phyloP scores from a whole-genome alignment of 2,797 vertebrate genomes.

The Myotis vivesi region DNA sequence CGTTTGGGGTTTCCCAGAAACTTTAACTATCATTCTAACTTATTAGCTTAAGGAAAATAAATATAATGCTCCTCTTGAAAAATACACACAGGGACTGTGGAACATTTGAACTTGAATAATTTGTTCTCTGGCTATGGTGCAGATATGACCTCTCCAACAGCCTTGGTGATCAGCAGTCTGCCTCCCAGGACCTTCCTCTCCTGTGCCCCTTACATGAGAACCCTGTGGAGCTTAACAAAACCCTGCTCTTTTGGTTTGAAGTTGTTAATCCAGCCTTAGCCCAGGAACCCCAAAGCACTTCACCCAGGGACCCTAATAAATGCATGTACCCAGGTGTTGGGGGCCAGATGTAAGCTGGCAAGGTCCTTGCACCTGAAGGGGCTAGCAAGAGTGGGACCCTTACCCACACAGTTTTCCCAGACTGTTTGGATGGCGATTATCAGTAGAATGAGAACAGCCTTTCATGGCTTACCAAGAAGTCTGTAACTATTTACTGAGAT shows the following conservation, averaged over 20 bases:
- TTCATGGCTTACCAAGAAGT: too few relatives aligned
- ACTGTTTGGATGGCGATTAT: too few relatives aligned
- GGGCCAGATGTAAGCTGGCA: too few relatives aligned
- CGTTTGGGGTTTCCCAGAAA: background rate
- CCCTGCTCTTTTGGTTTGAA: background rate
- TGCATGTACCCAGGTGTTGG: background rate
- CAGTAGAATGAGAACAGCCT: too few relatives aligned
- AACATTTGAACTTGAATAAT: background rate
- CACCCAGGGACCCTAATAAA: background rate
- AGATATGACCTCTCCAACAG: background rate
- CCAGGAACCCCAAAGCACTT: background rate
- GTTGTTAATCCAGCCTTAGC: background rate
- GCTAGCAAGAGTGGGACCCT: too few relatives aligned
- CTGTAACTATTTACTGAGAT: too few relatives aligned
- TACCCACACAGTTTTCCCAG: too few relatives aligned
- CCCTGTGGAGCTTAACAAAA: background rate
- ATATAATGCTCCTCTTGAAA: background rate
- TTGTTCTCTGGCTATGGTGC: background rate
- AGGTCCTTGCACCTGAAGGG: too few relatives aligned
- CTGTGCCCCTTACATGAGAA: background rate
- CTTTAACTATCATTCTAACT: background rate
- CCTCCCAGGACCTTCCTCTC: background rate
- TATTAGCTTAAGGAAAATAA: background rate
- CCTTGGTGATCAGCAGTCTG: background rate
- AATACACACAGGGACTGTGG: background rate